Conservation (phyloP, 2,797 vertebrate species). For the Macropus fuliginosus region DNA sequence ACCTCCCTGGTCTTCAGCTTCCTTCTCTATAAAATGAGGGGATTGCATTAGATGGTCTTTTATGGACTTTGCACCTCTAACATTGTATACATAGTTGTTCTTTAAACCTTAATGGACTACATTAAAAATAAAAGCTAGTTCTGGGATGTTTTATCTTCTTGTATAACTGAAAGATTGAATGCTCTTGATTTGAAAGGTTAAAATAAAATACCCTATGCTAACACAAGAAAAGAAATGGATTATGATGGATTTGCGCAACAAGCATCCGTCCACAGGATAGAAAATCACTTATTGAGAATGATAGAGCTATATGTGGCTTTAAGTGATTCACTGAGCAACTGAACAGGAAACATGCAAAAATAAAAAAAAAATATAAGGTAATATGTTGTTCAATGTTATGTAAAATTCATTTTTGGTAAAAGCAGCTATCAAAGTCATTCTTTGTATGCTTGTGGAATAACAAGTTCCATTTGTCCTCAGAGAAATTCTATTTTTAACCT, state of each 20-base stretch:
- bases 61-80: not conserved
- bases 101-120: not conserved
- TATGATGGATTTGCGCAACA: not conserved
- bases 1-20: not conserved
- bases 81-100: not conserved
- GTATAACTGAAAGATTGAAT: not conserved
- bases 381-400: slow-evolving; percentile 60
- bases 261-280: not conserved
- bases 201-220: not conserved
- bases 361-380: slow-evolving; percentile 56
- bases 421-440: not conserved
- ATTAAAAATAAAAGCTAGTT: not conserved
- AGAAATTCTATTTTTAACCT: not conserved
- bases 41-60: not conserved
- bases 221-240: not conserved
- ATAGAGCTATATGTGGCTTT: not conserved
- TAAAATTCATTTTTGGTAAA: slow-evolving; percentile 53
- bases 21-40: not conserved
- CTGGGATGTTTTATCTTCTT: not conserved
- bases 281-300: slow-evolving; percentile 23
- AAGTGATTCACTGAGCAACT: slow-evolving; percentile 55
- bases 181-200: not conserved
- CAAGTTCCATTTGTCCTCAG: not conserved
- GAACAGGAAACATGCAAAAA: slow-evolving; percentile 64
- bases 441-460: not conserved